Conservation (phyloP, 2,797 vertebrate species). For the Anguilla pacifica region DNA sequence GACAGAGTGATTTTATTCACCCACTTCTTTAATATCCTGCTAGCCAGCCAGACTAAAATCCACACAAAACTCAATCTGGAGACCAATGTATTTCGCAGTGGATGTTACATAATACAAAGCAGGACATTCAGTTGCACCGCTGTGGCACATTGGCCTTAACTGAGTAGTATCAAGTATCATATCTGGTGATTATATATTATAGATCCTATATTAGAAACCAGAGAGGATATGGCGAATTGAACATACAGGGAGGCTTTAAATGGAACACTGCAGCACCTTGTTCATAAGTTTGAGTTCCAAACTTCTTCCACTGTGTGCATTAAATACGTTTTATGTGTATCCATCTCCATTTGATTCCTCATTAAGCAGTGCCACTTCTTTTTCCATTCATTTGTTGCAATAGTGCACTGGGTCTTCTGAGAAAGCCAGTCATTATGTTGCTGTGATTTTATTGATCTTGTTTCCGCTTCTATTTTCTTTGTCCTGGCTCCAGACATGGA, state of each 20-base stretch:
- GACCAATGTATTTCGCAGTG: background rate
- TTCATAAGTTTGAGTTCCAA: background rate
- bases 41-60: background rate
- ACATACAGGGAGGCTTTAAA: no score
- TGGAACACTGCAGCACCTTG: background rate
- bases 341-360: background rate
- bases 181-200: background rate
- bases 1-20: background rate
- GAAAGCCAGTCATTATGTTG: background rate
- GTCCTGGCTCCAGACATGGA: background rate
- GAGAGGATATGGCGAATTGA: background rate
- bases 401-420: background rate
- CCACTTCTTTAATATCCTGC: background rate
- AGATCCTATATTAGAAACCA: background rate
- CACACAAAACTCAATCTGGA: background rate
- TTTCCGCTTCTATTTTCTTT: background rate
- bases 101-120: background rate
- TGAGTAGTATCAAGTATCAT: background rate
- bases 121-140: background rate
- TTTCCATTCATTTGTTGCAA: background rate
- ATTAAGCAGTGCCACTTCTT: background rate
- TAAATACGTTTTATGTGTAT: background rate
- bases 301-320: background rate
- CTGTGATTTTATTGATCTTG: background rate
- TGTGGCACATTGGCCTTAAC: background rate